Base-by-base conservation (phyloP, 2,113 vertebrate genomes). In the Entomyzon cyanotis region DNA sequence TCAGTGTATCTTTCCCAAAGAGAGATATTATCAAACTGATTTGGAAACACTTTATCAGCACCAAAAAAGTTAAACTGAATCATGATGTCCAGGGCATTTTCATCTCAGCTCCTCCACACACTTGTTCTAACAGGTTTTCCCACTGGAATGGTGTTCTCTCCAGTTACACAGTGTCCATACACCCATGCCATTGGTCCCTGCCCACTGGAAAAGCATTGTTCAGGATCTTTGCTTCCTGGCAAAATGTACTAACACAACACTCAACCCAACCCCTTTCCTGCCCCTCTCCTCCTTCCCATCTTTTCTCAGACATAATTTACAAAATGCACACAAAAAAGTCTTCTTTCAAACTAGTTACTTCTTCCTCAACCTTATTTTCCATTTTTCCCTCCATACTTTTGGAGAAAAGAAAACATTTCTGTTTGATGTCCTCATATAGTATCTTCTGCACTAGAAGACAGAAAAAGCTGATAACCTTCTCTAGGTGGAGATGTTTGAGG, bases 331-430 rank as follows among this genome's bases (percentile, higher is more conserved):
- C 33, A 42, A 79, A 67, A 87, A 25, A 6, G 3, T 28, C 6
- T 62, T 25, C 77, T 68, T 94, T 67, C 41, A 65, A 77, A 55
- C 95, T 81, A 62, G 65, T 87, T 91, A 87, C 89, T 96, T 94
- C 94, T 96, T 95, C 87, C 94, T 63, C 94, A 92, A 81, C 24
- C 91, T 95, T 84, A 30, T 25, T 93, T 84, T 94, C 77, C 75
- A 12, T 25, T 90, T 69, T 67, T 8, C 60, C 52, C 84, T 64
- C 67, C 89, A 82, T 75, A 49, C 41, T 94, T 96, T 47, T 56
- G 42, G 39, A 55, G 64, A 27, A 67, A 59, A 55, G 64, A 27
- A 63, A 59, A 47, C 22, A 6, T 28, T 64, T 60, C 55, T 11
- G 11, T 71, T 59, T 64, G 15, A 33, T 7, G 11, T 23, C 25